Conservation (phyloP, 2,797 vertebrate species). For the Platalea minor region DNA sequence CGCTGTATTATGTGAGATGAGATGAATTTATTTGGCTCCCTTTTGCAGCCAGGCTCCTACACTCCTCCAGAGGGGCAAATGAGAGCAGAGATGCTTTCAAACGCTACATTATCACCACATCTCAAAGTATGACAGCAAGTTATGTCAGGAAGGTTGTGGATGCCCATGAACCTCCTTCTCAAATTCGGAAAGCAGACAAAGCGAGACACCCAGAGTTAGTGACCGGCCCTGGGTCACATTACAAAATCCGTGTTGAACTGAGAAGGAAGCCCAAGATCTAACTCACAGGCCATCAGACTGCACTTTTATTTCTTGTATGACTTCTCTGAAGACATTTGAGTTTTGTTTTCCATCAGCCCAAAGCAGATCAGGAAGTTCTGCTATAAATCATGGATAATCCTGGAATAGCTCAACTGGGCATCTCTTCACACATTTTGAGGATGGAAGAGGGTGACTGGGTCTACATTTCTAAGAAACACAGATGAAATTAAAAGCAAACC, state of each 20-base stretch:
- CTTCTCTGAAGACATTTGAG: background rate
- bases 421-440: background rate
- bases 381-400: background rate
- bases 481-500: background rate
- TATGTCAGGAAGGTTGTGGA: background rate
- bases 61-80: background rate
- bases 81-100: background rate
- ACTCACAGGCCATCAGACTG: background rate
- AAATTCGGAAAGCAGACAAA: background rate
- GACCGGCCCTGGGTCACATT: background rate
- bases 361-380: background rate
- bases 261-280: background rate
- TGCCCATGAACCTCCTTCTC: background rate
- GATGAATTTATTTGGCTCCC: background rate
- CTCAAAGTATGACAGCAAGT: background rate
- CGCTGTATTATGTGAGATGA: background rate
- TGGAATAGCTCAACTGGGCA: background rate
- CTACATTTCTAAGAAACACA: background rate
- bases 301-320: background rate
- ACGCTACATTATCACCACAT: background rate
- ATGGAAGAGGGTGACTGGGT: background rate
- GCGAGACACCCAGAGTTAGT: background rate
- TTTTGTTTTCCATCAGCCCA: background rate
- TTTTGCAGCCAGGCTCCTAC: background rate
- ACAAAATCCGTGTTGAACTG: background rate